Conservation (phyloP, 2,797 vertebrate genomes). For the Fringilla coelebs region DNA sequence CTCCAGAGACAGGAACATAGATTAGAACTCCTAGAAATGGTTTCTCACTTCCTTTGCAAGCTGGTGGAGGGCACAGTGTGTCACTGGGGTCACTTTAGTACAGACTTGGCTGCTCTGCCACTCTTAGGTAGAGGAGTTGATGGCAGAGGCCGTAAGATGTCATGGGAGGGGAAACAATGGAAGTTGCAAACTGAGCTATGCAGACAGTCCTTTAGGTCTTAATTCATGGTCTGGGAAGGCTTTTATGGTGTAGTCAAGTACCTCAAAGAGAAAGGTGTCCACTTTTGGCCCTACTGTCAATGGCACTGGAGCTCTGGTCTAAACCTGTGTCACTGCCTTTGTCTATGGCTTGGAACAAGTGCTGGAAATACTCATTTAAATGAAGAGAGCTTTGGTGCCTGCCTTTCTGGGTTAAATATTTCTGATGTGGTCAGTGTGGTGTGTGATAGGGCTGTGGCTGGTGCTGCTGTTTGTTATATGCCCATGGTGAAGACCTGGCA, state of each 20-base stretch:
- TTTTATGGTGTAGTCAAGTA: background rate
- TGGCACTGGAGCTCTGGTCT: background rate
- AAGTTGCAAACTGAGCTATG: background rate
- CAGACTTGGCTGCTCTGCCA: background rate
- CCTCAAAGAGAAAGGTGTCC: background rate
- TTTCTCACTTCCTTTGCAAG: background rate
- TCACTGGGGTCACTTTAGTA: rapidly evolving
- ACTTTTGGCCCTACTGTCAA: background rate
- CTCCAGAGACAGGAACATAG: background rate
- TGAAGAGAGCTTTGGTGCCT: background rate
- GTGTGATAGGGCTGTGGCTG: background rate
- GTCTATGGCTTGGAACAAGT: rapidly evolving
- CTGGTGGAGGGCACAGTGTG: background rate
- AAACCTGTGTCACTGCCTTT: background rate
- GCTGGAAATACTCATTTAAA: background rate
- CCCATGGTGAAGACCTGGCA: rapidly evolving
- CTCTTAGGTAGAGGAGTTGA: background rate
- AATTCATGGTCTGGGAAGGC: background rate
- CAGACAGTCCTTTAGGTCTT: background rate
- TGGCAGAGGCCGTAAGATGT: background rate
- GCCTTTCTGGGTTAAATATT: background rate
- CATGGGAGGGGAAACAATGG: background rate
- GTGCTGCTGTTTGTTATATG: background rate
- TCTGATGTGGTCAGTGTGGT: background rate
- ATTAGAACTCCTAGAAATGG: background rate